These are phyloP conservation scores for Micrasema minimum DNA, from an alignment of 1,140 invertebrate genomes.

Conservation along the genomic window DNA sequence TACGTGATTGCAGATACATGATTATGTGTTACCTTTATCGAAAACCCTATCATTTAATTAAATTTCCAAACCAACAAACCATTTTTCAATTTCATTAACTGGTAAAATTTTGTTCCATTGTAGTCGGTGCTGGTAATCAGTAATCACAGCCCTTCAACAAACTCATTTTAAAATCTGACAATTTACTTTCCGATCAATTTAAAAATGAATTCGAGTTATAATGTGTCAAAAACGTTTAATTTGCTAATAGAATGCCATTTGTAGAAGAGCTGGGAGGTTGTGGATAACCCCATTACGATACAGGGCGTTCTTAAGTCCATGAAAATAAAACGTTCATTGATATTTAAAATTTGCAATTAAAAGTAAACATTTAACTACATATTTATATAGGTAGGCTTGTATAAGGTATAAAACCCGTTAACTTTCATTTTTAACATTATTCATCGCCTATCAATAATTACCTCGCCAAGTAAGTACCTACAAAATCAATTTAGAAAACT, in stretches of 20 bases:
- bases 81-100: slow-evolving; percentile 11
- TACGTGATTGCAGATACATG: too few relatives aligned
- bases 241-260: slow-evolving; percentile 44
- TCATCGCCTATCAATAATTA: too few relatives aligned
- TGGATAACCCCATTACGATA: slow-evolving; percentile 1
- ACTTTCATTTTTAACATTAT: too few relatives aligned
- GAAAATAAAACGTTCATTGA: too few relatives aligned
- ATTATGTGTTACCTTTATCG: too few relatives aligned
- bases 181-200: slow-evolving; percentile 44
- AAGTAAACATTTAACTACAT: too few relatives aligned
- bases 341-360: too few relatives aligned
- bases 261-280: background rate
- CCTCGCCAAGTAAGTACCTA: too few relatives aligned
- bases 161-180: slow-evolving; percentile 38
- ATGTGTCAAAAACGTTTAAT: slow-evolving; percentile 44
- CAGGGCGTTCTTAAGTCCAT: slow-evolving; percentile 5
- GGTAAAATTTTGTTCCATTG: background rate
- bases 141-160: slow-evolving; percentile 23
- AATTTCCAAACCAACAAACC: slow-evolving; percentile 12
- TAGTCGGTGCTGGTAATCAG: slow-evolving; percentile 26
- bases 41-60: background rate
- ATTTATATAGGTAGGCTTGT: too few relatives aligned
- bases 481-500: too few relatives aligned
- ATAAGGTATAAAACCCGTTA: too few relatives aligned
- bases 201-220: slow-evolving; percentile 43